phyloP scores from a whole-genome alignment of 2,888 invertebrate species.

The Polymixis flavicincta region DNA sequence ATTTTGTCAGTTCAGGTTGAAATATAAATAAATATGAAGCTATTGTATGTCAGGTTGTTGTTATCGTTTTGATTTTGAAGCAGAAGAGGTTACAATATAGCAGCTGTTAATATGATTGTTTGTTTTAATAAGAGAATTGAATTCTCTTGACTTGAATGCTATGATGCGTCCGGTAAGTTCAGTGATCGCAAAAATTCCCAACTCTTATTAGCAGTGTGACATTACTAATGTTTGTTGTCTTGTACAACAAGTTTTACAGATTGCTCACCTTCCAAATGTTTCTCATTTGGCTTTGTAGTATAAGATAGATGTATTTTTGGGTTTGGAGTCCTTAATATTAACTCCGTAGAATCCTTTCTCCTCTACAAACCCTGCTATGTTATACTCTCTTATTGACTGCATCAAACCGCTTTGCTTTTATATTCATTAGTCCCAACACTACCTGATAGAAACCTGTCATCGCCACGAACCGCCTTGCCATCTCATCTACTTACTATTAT shows the following conservation, averaged over 20 bases:
- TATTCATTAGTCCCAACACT: background rate
- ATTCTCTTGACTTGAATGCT: background rate
- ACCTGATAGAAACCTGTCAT: background rate
- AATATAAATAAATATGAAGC: slow-evolving; percentile 42
- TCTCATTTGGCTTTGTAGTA: background rate
- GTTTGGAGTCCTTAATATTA: background rate
- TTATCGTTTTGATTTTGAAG: background rate
- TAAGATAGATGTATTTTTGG: background rate
- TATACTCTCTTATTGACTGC: too few relatives aligned
- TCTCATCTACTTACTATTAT: slow-evolving; percentile 5
- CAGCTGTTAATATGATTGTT: slow-evolving; percentile 1
- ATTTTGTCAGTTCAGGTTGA: slow-evolving; percentile 50
- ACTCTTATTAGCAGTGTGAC: background rate
- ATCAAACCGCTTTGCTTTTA: background rate
- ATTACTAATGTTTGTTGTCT: background rate
- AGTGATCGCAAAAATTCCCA: background rate
- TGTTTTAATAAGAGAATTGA: background rate
- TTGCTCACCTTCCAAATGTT: background rate
- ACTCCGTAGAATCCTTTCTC: background rate
- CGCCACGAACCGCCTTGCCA: background rate
- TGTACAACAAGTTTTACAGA: background rate
- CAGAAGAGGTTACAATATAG: background rate
- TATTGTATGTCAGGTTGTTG: slow-evolving; percentile 7
- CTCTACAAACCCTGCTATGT: background rate
- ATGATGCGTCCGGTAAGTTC: background rate